Evolutionary conservation across 2,888 invertebrate genomes (phyloP).

Genomic region (Rapana venosa): DNA sequence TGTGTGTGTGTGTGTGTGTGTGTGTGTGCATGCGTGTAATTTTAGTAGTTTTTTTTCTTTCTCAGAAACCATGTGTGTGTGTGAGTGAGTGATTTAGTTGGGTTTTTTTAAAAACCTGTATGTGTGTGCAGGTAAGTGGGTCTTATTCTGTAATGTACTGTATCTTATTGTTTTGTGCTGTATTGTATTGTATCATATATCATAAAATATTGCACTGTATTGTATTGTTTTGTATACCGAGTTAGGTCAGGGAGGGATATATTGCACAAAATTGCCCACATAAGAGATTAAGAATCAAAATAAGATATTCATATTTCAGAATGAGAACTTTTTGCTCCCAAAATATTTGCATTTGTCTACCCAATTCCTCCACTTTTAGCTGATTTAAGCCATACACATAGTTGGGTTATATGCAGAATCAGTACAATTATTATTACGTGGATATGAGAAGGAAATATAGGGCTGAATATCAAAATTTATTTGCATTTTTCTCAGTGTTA

Average conservation of each 20-base stretch:
- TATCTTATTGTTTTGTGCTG: background rate
- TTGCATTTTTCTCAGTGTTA: too few species aligned
- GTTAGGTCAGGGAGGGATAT: background rate
- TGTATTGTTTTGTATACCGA: background rate
- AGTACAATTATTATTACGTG: too few species aligned
- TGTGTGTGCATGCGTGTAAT: background rate
- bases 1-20: slow-evolving; percentile 3
- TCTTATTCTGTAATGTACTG: background rate
- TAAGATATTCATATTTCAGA: too few species aligned
- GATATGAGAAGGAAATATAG: too few species aligned
- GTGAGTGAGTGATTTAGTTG: background rate
- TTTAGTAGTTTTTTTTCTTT: background rate
- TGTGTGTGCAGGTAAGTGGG: background rate
- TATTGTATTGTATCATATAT: background rate
- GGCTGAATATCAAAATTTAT: too few species aligned
- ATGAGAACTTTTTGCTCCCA: too few species aligned
- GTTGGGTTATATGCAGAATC: too few species aligned
- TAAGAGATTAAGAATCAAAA: too few species aligned
- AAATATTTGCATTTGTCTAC: background rate
- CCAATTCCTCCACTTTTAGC: background rate
- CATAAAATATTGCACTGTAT: background rate
- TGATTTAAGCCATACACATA: too few species aligned
- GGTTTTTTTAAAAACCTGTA: background rate
- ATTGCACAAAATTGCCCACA: background rate
- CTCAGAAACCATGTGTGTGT: background rate